Percentiles rank a stretch among this genome's conserved stretches.
Conservation (phyloP, 1,140 invertebrate genomes). For the Idris sp. region DNA sequence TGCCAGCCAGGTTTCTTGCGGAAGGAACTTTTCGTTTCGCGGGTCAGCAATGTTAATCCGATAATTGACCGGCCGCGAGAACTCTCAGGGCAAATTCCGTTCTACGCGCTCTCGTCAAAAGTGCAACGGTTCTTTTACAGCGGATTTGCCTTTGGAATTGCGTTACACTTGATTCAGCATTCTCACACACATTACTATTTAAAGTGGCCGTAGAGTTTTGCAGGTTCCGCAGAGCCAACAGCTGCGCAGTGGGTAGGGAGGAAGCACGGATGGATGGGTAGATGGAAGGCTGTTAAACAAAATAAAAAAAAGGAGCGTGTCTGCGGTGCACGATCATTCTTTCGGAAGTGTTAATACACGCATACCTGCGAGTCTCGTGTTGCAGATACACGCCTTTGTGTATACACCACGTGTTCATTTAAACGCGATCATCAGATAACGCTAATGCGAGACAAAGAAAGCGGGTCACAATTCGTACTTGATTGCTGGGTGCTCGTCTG, state of each 20-base stretch:
- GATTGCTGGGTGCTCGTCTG: no score
- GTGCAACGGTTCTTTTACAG: background rate
- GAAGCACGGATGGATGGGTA: constrained; percentile 49
- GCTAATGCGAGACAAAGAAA: constrained; percentile 30
- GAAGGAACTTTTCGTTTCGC: no score
- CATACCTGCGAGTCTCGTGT: no score
- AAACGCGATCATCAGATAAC: constrained; percentile 33
- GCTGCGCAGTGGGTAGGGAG: constrained; percentile 40
- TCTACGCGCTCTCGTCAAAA: no score
- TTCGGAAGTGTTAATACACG: constrained; percentile 24
- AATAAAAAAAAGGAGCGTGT: constrained; percentile 5
- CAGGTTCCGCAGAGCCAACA: constrained; percentile 40
- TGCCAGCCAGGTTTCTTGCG: no score
- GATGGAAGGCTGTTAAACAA: constrained; percentile 25
- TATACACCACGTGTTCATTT: constrained; percentile 35
- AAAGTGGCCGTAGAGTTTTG: constrained; percentile 36
- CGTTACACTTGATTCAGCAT: constrained; percentile 55
- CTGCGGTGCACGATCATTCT: no score
- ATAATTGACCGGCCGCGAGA: no score
- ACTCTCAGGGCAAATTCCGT: no score
- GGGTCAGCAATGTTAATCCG: no score
- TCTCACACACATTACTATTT: constrained; percentile 53
- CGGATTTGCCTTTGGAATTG: constrained; percentile 25
- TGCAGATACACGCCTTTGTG: constrained; percentile 21
- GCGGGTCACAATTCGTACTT: no score